Evolutionary conservation across 2,797 vertebrate species (phyloP), one percentile per base, ranked within the genome.

Genomic region (Arctocebus calabarensis): DNA sequence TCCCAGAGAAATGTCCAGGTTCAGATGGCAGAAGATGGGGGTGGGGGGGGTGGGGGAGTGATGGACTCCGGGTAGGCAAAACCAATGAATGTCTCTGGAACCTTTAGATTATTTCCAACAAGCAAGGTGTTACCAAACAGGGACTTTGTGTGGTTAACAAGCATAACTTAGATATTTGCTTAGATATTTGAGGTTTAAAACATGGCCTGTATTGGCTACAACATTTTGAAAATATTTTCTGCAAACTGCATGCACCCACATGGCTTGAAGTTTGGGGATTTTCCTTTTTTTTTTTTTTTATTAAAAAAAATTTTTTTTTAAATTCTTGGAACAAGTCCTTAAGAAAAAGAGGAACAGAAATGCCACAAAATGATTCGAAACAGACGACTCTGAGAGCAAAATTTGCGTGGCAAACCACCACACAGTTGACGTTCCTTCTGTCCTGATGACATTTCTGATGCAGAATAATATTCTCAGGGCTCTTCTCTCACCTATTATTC

Each of bases 221-320:
- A 71, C 77, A 78, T 84, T 96, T 91, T 92, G 91, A 75, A 94
- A 96, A 84, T 96, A 91, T 97, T 97, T 89, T 78, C 84, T 90
- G 88, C 71, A 96, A 96, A 96, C 71, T 84, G 37, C 11, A 64
- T 84, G 97, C 77, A 92, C 86, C 86, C 79, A 89, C 45, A 48
- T 97, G 84, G 75, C 71, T 92, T 91, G 83, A 96, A 96, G 90
- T 68, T 96, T 90, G 20, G 79, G 43, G 78, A n/a, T 25, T 73
- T 91, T 93, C 74, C 71, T 40, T 84, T n/a, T 92, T 83, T 91
- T 34, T 87, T 55, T 78, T 27, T 73, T 52, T 75, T 87, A 61
- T 55, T 77, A 43, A 75, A 94, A 70, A 52, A 19, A 48, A 9
- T 40, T 23, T 45, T 48, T 64, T 43, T 66, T 62, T 2, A 14